Evolutionary conservation across 1,140 invertebrate genomes (phyloP).

Genomic region (Nebria ingens): DNA sequence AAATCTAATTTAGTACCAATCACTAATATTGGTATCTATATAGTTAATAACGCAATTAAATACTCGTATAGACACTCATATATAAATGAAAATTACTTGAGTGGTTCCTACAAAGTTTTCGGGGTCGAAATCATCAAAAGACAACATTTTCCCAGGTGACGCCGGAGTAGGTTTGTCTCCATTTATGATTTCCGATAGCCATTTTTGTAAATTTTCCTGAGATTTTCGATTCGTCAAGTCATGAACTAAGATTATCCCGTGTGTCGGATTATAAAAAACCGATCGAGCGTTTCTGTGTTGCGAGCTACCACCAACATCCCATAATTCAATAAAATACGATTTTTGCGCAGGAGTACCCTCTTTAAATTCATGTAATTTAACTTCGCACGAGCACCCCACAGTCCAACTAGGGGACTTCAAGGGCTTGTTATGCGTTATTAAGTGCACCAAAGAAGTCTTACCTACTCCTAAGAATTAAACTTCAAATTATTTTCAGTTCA

Average conservation of each 20-base stretch:
- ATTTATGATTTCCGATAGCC: conserved; percentile 84
- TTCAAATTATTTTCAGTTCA: conserved; percentile 1
- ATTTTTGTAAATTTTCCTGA: conserved; percentile 84
- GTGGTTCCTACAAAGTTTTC: conserved; percentile 81
- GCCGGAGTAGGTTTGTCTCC: conserved; percentile 41
- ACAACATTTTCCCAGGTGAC: conserved; percentile 13
- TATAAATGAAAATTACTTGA: conserved; percentile 41
- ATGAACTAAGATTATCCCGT: conserved; percentile 75
- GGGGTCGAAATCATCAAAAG: conserved; percentile 69
- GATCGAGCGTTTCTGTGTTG: conserved; percentile 82
- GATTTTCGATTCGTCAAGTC: conserved; percentile 95
- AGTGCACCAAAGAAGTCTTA: conserved; percentile 86
- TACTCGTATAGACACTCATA: conserved; percentile 10
- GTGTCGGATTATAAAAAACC: conserved; percentile 86
- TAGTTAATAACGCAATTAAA: conserved; percentile 19
- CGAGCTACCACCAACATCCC: conserved; percentile 91
- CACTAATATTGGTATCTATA: conserved; percentile 84
- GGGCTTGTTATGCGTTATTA: conserved; percentile 80
- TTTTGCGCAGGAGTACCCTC: conserved; percentile 86
- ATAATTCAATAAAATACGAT: conserved; percentile 89
- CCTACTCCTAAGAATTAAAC: conserved; percentile 62
- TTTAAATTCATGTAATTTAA: conserved; percentile 91
- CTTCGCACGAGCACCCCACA: conserved; percentile 89
- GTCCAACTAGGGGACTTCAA: conserved; percentile 83
- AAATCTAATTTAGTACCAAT: conserved; percentile 89